These are phyloP conservation scores for Mungos mungo DNA, from an alignment of 2,113 vertebrate species.

Conservation along the genomic window DNA sequence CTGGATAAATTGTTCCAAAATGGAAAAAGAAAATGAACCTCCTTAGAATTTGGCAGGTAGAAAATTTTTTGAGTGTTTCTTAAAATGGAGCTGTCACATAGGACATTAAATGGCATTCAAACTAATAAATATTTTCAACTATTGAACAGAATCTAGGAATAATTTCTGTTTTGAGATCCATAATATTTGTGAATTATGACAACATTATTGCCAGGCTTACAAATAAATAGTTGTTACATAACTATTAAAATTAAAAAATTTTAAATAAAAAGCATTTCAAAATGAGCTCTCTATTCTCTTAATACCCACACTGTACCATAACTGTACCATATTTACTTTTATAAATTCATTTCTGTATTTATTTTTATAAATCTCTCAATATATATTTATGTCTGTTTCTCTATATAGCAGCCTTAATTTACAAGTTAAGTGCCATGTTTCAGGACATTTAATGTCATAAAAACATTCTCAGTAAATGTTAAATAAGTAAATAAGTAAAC, in stretches of 20 bases:
- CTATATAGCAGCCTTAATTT: not conserved
- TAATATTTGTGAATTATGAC: not conserved
- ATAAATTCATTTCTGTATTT: not conserved
- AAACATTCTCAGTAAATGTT: not conserved
- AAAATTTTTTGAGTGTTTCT: not conserved
- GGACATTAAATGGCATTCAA: not conserved
- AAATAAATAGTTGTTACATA: not conserved
- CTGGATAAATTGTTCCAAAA: not conserved
- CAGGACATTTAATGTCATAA: not conserved
- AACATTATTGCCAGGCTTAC: not conserved
- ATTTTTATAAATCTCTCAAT: not conserved
- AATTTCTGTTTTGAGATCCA: slow-evolving; percentile 29
- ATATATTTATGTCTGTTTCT: not conserved
- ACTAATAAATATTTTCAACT: not conserved
- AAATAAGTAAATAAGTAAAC: slow-evolving; percentile 22
- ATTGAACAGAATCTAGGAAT: not conserved
- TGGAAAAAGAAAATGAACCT: not conserved
- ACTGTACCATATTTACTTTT: not conserved
- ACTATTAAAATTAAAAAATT: not conserved
- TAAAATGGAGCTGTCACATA: not conserved
- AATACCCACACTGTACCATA: not conserved
- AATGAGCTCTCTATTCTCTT: not conserved
- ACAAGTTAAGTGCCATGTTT: not conserved
- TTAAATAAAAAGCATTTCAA: slow-evolving; percentile 34
- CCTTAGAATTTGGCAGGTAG: not conserved